Conservation (phyloP, 2,113 vertebrate genomes). For the Cyprinus carpio region DNA sequence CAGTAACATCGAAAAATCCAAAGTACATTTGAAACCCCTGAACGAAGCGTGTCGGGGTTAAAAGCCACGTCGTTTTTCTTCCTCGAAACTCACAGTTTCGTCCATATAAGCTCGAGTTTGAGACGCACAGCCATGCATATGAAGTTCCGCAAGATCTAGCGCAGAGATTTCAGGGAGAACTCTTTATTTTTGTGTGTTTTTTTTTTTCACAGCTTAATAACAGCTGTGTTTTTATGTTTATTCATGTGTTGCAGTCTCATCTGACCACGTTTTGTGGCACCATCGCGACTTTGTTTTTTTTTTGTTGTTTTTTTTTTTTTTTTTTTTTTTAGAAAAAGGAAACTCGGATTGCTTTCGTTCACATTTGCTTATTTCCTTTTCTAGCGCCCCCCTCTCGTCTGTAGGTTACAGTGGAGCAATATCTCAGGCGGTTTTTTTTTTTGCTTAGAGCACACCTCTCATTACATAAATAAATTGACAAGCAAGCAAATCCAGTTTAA, state of each 20-base stretch:
- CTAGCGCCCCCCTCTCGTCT: slow-evolving; percentile 54
- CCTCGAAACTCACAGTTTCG: neutral
- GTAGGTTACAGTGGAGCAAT: slow-evolving; percentile 14
- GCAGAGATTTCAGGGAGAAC: slow-evolving; percentile 9
- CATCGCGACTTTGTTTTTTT: neutral
- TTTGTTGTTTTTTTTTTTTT: too few species aligned
- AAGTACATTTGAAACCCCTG: slow-evolving; percentile 19
- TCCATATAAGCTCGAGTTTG: neutral
- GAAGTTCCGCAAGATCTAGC: slow-evolving; percentile 62
- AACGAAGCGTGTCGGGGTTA: neutral
- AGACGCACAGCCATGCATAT: slow-evolving; percentile 44
- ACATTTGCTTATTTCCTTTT: slow-evolving; percentile 59
- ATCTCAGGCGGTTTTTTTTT: slow-evolving; percentile 2
- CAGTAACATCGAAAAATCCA: slow-evolving; percentile 24
- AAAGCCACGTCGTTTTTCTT: slow-evolving; percentile 15
- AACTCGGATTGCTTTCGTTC: slow-evolving; percentile 46
- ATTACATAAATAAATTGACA: slow-evolving; percentile 9
- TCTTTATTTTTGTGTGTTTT: neutral
- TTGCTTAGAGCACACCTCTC: slow-evolving; percentile 9
- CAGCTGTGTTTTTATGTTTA: neutral
- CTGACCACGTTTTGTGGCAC: slow-evolving; percentile 17
- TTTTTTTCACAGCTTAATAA: neutral
- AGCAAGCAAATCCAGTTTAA: slow-evolving; percentile 14
- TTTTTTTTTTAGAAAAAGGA: slow-evolving; percentile 22
- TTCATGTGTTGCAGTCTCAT: neutral